phyloP scores from a whole-genome alignment of 1,140 invertebrate genomes.

The Brachionus calyciflorus region DNA sequence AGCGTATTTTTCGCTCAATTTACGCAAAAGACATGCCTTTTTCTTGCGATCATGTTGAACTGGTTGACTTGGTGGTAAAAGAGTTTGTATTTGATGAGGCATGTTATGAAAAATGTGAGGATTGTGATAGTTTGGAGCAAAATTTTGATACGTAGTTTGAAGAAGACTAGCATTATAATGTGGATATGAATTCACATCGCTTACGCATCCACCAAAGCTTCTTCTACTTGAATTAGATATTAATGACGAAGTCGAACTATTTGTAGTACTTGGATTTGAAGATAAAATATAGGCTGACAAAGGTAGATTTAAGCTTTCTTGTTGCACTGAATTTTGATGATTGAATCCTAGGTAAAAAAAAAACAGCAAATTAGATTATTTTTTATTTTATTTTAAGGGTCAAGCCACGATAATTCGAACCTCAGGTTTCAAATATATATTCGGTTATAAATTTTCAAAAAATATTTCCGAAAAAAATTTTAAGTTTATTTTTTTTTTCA shows the following conservation, averaged over 20 bases:
- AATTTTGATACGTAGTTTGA: background rate
- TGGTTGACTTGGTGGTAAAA: conserved; percentile 1
- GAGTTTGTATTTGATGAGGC: background rate
- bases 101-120: background rate
- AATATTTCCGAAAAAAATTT: too few relatives aligned
- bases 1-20: conserved; percentile 43
- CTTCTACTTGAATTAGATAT: conserved; percentile 9
- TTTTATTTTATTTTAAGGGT: too few relatives aligned
- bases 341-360: background rate
- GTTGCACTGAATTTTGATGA: background rate
- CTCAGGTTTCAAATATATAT: too few relatives aligned
- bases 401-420: too few relatives aligned
- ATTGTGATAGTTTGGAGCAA: background rate
- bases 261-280: conserved; percentile 8
- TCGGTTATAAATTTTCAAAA: too few relatives aligned
- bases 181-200: background rate
- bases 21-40: conserved; percentile 26
- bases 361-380: too few relatives aligned
- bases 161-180: background rate
- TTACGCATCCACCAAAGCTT: background rate
- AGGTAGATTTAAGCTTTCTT: background rate
- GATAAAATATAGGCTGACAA: conserved; percentile 2
- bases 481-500: too few relatives aligned
- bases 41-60: conserved; percentile 36
- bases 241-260: conserved; percentile 15